Evolutionary conservation across 2,888 invertebrate genomes (phyloP), one percentile per base, ranked within the genome.

Genomic region (Schizaphis graminum): DNA sequence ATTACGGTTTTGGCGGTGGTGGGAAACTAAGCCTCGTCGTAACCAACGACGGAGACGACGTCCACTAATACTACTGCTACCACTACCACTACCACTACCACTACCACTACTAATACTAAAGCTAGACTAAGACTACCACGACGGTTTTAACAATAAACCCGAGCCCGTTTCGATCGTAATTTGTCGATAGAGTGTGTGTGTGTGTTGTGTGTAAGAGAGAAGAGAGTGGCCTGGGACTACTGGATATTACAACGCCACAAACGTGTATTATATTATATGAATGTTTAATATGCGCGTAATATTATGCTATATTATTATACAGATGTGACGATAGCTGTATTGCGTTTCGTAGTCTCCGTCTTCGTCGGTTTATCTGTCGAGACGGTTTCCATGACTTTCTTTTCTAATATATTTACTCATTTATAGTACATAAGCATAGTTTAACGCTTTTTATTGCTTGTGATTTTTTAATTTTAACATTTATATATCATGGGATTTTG

Each of bases 1-100:
- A 91, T 84, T 91, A 91, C 35, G 77, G 91, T 91, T 91, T 89
- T 5, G 56, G 77, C 35, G 21, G 77, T 35, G 35, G 53, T 53
- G 53, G 53, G 77, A 77, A 21, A 77, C 77, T 77, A 77, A 77
- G 35, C 77, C 35, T 3, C 77, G 77, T 35, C 35, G 35, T 35
- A 77, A 35, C 16, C 35, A 35, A 77, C 77, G 35, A 77, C 35
- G 16, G 13, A 16, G 35, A 77, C 77, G 67, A 5, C 21, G n/a
- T n/a, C 11, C 3, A 67, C n/a, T n/a, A 67, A 1, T 8, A 77
- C 77, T 2, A 77, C 21, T 67, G 28, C 57, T 7, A 57, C 57
- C 4, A n/a, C 67, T n/a, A 67, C n/a, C 5, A 67, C 67, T 1
- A 67, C 67, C n/a, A 67, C 56, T 1, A 57, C 61, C 11, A 61